Evolutionary conservation across 2,888 invertebrate genomes (phyloP).

Genomic region (Amorpha juglandis): DNA sequence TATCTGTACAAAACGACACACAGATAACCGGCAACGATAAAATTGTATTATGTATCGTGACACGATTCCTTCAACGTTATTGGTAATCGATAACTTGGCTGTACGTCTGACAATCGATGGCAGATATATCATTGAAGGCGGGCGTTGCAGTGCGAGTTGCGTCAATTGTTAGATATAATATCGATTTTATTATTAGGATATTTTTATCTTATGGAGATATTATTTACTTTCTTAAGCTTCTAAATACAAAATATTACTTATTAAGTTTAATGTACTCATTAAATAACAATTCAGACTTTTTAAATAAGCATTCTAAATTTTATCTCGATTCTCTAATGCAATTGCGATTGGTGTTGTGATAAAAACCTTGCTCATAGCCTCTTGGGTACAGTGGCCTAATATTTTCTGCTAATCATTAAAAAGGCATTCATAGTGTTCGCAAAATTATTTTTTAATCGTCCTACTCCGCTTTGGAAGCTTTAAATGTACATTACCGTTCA

Average conservation of each 20-base stretch:
- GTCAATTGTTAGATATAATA: neutral
- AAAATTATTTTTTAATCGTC: neutral
- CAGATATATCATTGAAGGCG: no score
- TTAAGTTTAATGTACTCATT: neutral
- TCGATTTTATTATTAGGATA: neutral
- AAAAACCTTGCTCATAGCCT: neutral
- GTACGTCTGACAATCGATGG: slow-evolving; percentile 6
- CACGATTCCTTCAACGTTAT: slow-evolving; percentile 56
- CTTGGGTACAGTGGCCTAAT: no score
- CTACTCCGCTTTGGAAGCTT: neutral
- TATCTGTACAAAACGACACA: slow-evolving; percentile 45
- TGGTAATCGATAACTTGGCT: slow-evolving; percentile 51
- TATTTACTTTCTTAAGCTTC: neutral
- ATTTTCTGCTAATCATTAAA: neutral
- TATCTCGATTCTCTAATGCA: neutral
- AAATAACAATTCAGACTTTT: neutral
- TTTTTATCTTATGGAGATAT: neutral
- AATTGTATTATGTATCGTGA: slow-evolving; percentile 63
- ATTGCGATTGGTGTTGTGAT: neutral
- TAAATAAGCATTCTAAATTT: slow-evolving; percentile 32
- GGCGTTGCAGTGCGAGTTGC: neutral
- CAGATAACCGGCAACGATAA: slow-evolving; percentile 63
- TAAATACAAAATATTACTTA: neutral
- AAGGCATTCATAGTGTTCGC: neutral
- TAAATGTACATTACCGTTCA: slow-evolving; percentile 7